Base-by-base conservation (phyloP, 2,113 vertebrate genomes). In the Clarias magur region DNA sequence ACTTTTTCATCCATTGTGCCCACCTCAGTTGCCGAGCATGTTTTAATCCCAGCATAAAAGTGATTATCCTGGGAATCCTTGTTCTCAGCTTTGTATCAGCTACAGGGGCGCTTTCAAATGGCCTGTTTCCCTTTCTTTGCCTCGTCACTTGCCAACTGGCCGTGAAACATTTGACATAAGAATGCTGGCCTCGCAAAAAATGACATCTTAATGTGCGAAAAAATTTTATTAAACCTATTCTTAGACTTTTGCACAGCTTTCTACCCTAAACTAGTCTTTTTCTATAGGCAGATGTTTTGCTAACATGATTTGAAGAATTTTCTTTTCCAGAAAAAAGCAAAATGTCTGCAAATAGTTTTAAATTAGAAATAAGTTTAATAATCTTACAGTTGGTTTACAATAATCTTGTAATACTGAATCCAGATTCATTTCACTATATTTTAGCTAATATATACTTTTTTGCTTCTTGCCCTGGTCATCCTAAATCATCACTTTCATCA, bases 1-100 rank as follows among this genome's bases (percentile, higher is more conserved):
- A 92, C 90, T 91, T 90, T 88, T 90, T 91, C 92, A 91, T 91
- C 93, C 93, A 93, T 92, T 93, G 93, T 94, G 92, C 94, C 95
- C 92, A 92, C 94, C 92, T 95, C 96, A 96, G 96, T 96, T 97
- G 96, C 94, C 91, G 88, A 95, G 95, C 94, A 94, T 90, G 93
- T 95, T 95, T 96, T 98, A 98, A 97, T 98, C 97, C 97, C 93
- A 93, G 95, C 95, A 97, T 97, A 96, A 96, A 95, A 84, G 85
- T 86, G 95, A 96, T 96, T 96, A 97, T 97, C 96, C 94, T 89
- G 92, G 95, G 93, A 94, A 91, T 92, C 94, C 94, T 96, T 95
- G 95, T 96, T 96, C 92, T 95, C 93, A 94, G 96, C 96, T 97
- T 97, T 97, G 96, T 96, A 95, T 94, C 93, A 92, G 95, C 95